Percentiles rank a stretch among this genome's conserved stretches.
These are phyloP conservation scores for Drosophila borealis DNA, from an alignment of 2,888 invertebrate species.

Conservation along the genomic window DNA sequence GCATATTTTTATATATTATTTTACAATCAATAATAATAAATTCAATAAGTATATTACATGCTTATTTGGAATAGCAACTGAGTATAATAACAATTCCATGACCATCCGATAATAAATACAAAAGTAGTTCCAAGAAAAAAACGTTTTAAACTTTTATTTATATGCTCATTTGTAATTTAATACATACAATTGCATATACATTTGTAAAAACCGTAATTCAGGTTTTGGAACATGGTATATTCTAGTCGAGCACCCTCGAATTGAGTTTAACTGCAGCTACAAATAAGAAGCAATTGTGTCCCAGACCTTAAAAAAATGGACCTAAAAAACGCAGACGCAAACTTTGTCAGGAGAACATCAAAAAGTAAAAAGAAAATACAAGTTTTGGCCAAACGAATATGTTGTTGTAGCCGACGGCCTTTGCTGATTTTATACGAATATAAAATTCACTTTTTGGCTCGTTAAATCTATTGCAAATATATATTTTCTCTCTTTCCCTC, in stretches of 20 bases:
- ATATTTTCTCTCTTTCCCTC: slow-evolving; percentile 11
- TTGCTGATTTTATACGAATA: slow-evolving; percentile 39
- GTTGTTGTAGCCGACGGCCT: slow-evolving; percentile 30
- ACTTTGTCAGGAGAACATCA: slow-evolving; percentile 20
- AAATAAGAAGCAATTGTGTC: slow-evolving; percentile 12
- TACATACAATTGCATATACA: no score
- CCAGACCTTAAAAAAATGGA: neutral
- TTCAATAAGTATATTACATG: no score
- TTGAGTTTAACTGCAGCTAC: neutral
- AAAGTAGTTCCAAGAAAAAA: no score
- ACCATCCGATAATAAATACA: no score
- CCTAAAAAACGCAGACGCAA: slow-evolving; percentile 7
- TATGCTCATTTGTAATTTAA: no score
- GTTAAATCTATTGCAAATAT: slow-evolving; percentile 72
- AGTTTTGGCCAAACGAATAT: slow-evolving; percentile 28
- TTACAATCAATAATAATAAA: no score
- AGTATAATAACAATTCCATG: no score
- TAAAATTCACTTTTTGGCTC: slow-evolving; percentile 65
- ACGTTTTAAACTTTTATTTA: no score
- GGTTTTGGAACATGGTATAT: neutral
- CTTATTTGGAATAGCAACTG: no score
- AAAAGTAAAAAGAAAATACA: slow-evolving; percentile 19
- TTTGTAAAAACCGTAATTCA: no score
- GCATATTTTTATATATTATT: no score
- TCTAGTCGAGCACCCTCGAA: neutral